A percentile compares a stretch with the other conserved stretches of the same genome.
Conservation (phyloP, 2,113 vertebrate genomes). For the Eclectus roratus region DNA sequence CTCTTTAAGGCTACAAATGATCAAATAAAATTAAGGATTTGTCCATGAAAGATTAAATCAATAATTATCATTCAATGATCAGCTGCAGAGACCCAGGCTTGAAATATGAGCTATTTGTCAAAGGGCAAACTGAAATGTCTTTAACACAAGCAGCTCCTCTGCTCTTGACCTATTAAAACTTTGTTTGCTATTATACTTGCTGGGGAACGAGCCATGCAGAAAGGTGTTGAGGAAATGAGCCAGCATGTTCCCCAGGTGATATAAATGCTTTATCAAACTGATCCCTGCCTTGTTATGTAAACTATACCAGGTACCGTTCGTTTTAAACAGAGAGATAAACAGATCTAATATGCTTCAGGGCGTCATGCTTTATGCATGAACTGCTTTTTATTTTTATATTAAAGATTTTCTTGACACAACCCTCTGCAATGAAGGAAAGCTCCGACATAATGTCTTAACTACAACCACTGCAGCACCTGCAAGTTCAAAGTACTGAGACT, state of each 20-base stretch:
- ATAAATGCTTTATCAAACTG: conserved; percentile 81
- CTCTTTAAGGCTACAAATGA: conserved; percentile 14
- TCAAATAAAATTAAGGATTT: conserved; percentile 45
- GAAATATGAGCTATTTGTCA: conserved; percentile 54
- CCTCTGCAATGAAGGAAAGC: conserved; percentile 57
- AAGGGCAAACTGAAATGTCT: conserved; percentile 20
- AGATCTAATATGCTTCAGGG: conserved; percentile 83
- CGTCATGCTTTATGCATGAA: conserved; percentile 84
- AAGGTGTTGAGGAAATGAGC: conserved; percentile 80
- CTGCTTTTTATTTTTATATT: conserved; percentile 80
- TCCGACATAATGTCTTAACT: conserved; percentile 67
- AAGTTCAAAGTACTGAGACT: conserved; percentile 65
- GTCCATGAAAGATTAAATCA: conserved; percentile 36
- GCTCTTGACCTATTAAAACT: conserved; percentile 80
- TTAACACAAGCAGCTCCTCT: conserved; percentile 51
- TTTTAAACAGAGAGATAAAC: conserved; percentile 84
- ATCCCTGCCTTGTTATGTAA: conserved; percentile 85
- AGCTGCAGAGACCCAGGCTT: conserved; percentile 28
- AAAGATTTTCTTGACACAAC: conserved; percentile 72
- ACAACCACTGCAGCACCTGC: conserved; percentile 31
- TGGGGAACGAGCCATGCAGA: conserved; percentile 73
- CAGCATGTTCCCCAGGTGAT: conserved; percentile 75
- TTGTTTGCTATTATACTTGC: conserved; percentile 79
- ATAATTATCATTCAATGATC: conserved; percentile 50
- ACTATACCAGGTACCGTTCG: conserved; percentile 75